Conservation (phyloP, 2,888 invertebrate genomes). For the Eristalis pertinax region DNA sequence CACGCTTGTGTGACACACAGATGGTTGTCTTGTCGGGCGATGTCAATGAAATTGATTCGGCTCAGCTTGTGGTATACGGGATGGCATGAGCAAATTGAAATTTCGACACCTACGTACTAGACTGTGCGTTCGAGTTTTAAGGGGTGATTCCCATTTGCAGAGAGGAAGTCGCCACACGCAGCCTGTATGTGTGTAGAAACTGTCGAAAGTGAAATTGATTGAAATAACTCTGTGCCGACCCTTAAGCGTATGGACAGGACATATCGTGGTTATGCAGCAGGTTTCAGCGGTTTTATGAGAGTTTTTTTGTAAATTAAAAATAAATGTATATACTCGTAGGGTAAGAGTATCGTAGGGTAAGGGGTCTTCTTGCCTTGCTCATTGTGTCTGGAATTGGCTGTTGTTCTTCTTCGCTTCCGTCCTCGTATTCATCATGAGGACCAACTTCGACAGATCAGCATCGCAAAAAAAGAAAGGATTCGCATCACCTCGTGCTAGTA, state of each 20-base stretch:
- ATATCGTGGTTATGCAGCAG: too few species aligned
- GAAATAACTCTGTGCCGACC: background rate
- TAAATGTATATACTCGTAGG: too few species aligned
- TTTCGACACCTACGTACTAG: background rate
- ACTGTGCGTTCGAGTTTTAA: background rate
- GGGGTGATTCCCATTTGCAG: background rate
- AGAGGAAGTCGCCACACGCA: background rate
- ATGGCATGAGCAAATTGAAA: conserved; percentile 38
- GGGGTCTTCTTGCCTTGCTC: too few species aligned
- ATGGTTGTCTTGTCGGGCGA: conserved; percentile 2
- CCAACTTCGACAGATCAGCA: too few species aligned
- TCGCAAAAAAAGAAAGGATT: too few species aligned
- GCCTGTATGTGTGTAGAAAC: background rate
- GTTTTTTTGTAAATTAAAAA: too few species aligned
- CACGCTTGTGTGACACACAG: background rate
- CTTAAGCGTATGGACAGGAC: background rate
- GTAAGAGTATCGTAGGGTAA: too few species aligned
- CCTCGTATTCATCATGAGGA: too few species aligned
- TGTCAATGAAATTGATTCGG: conserved; percentile 41
- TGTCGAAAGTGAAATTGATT: background rate
- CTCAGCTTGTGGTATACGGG: conserved; percentile 11
- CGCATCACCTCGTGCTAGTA: too few species aligned
- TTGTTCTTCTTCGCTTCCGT: too few species aligned
- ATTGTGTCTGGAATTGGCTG: too few species aligned
- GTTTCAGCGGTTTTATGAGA: background rate